A percentile compares a stretch with the other conserved stretches of the same genome.
Evolutionary conservation across 1,140 invertebrate genomes (phyloP).

Genomic region (Holcopasites calliopsidis): DNA sequence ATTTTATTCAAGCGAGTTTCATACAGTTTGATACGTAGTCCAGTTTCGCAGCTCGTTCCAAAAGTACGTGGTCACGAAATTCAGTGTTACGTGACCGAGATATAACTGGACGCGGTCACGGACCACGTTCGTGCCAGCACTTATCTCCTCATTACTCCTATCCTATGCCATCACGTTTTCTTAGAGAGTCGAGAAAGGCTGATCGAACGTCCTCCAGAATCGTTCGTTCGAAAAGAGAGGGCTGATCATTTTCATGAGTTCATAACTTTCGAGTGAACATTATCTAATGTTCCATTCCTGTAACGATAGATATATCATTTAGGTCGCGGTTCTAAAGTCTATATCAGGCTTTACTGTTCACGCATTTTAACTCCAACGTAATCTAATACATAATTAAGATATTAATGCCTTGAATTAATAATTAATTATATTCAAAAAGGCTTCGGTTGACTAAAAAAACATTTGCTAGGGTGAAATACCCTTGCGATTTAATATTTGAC

Average conservation of each 20-base stretch:
- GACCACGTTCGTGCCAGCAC: conserved; percentile 8
- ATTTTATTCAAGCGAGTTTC: conserved; percentile 43
- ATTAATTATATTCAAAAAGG: too few species aligned
- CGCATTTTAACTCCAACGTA: too few species aligned
- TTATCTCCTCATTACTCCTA: conserved; percentile 53
- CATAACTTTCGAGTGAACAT: neutral
- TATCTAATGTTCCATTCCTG: neutral
- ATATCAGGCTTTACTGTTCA: too few species aligned
- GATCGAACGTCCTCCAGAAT: neutral
- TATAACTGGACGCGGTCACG: conserved; percentile 14
- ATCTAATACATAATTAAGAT: too few species aligned
- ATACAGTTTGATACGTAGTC: conserved; percentile 39
- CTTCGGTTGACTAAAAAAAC: too few species aligned
- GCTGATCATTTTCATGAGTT: too few species aligned
- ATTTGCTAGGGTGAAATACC: too few species aligned
- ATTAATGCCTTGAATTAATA: too few species aligned
- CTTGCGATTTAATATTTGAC: too few species aligned
- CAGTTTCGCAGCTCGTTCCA: conserved; percentile 58
- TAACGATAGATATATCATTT: neutral
- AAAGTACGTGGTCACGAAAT: conserved; percentile 52
- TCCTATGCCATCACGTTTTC: conserved; percentile 18
- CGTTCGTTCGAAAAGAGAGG: neutral
- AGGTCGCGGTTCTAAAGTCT: neutral
- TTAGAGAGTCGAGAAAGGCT: neutral
- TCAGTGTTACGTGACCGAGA: conserved; percentile 59